Percentiles rank a stretch among this genome's conserved stretches.
Conservation (phyloP, 2,888 invertebrate species). For the Chaitophorus viminalis region DNA sequence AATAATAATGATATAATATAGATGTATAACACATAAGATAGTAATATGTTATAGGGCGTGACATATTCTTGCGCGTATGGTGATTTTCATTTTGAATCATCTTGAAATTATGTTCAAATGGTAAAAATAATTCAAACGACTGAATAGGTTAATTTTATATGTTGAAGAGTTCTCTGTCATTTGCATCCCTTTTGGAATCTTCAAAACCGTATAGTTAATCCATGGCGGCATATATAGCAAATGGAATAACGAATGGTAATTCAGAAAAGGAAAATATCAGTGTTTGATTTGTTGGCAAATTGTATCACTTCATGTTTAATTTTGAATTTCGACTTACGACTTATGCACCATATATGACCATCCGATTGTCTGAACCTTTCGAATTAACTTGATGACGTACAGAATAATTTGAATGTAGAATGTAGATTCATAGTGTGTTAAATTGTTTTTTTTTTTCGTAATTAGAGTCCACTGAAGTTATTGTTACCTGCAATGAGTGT, state of each 20-base stretch:
- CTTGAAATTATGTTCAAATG: constrained; percentile 5
- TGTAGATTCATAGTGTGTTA: too few relatives aligned
- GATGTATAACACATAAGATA: too few relatives aligned
- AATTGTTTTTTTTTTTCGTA: neutral
- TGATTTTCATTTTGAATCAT: constrained; percentile 15
- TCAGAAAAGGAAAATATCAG: neutral
- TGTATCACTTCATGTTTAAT: neutral
- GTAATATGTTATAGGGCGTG: neutral
- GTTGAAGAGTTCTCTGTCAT: constrained; percentile 40
- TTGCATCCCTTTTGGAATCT: constrained; percentile 16
- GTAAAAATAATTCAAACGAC: neutral
- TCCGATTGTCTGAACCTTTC: too few relatives aligned
- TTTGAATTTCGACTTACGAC: neutral
- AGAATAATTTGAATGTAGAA: too few relatives aligned
- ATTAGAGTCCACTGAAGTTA: neutral
- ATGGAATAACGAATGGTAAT: constrained; percentile 9
- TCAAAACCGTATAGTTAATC: neutral
- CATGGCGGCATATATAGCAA: neutral
- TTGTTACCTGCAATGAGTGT: too few relatives aligned
- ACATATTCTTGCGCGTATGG: neutral
- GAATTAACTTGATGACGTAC: too few relatives aligned
- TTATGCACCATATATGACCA: neutral
- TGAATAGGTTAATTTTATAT: constrained; percentile 21
- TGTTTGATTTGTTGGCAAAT: constrained; percentile 21
- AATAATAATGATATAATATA: too few relatives aligned